Base-by-base conservation (phyloP, 2,888 invertebrate species). In the Agonopterix alstromeriana region DNA sequence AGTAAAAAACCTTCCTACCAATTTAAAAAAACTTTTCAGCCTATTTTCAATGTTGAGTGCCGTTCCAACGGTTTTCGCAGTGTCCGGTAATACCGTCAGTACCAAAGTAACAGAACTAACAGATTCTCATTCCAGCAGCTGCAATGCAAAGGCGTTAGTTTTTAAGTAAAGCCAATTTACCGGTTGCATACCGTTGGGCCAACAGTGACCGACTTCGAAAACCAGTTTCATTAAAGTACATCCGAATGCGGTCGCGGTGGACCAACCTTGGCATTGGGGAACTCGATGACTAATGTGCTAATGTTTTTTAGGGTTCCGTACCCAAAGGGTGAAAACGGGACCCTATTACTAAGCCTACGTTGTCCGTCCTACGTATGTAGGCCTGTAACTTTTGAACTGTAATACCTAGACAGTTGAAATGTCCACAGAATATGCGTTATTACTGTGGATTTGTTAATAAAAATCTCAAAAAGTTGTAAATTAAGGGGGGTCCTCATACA, bases 231-330 rank as follows among this genome's bases (percentile, higher is more conserved):
- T 27, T 27, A 27, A 17, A 43, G 58, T 53, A 53, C 12, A 10
- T 27, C 63, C 59, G 68, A 77, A 77, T 66, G 63, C 55, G 63
- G 53, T 48, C 43, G 43, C 54, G 56, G 56, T 60, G 56, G 56
- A 27, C 9, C 53, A 76, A 73, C 85, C 86, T 86, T 86, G 86
- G 82, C 85, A 86, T 80, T 85, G 87, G 66, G 69, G 64, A 71
- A 67, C 67, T 57, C 69, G 67, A 65, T 82, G 82, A 82, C 72
- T 79, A 78, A 82, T 68, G 54, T 63, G 53, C 38, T 27, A 27
- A 38, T 38, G 38, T n/a, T 38, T 38, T 38, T 38, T 38, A n/a
- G n/a, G n/a, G n/a, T n/a, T n/a, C n/a, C n/a, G n/a, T n/a, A n/a
- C n/a, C n/a, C n/a, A n/a, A n/a, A n/a, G n/a, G n/a, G n/a, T n/a